These are phyloP conservation scores for Dryobates pubescens DNA, from an alignment of 2,797 vertebrate species.

Conservation along the genomic window DNA sequence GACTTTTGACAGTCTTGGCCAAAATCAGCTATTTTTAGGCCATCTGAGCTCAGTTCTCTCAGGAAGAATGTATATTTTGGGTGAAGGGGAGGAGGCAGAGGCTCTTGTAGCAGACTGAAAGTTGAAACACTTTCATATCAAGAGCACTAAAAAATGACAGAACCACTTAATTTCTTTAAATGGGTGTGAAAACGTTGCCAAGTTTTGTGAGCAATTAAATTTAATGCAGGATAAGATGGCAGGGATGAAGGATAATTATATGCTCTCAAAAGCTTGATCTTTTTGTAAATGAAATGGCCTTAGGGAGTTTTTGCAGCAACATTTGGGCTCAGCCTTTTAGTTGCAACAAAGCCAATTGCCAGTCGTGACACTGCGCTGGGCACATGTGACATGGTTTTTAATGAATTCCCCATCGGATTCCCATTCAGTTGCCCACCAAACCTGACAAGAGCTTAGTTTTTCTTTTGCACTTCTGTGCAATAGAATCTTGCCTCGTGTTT, in stretches of 20 bases:
- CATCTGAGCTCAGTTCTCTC: constrained; percentile 53
- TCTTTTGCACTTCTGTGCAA: not conserved
- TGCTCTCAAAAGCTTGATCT: constrained; percentile 59
- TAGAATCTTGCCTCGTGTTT: not conserved
- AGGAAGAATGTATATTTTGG: constrained; percentile 43
- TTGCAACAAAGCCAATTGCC: constrained; percentile 23
- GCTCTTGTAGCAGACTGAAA: constrained; percentile 33
- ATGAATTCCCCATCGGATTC: constrained; percentile 17
- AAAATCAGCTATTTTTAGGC: constrained; percentile 60
- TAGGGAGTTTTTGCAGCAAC: constrained; percentile 56
- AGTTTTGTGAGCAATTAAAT: constrained; percentile 69
- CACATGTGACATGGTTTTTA: constrained; percentile 15
- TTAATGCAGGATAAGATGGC: constrained; percentile 62
- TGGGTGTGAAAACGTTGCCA: constrained; percentile 40
- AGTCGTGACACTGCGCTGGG: not conserved
- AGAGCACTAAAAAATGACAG: constrained; percentile 57
- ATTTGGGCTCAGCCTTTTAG: constrained; percentile 44
- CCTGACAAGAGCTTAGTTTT: not conserved
- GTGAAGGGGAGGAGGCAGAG: constrained; percentile 31
- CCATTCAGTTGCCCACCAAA: not conserved
- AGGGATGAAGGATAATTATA: constrained; percentile 69
- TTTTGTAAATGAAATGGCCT: constrained; percentile 70
- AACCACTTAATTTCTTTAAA: constrained; percentile 74
- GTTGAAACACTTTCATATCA: constrained; percentile 63
- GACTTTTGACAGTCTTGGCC: constrained; percentile 40